A percentile compares a stretch with the other conserved stretches of the same genome.
Evolutionary conservation across 2,113 vertebrate genomes (phyloP).

Genomic region (Dicrurus megarhynchus): DNA sequence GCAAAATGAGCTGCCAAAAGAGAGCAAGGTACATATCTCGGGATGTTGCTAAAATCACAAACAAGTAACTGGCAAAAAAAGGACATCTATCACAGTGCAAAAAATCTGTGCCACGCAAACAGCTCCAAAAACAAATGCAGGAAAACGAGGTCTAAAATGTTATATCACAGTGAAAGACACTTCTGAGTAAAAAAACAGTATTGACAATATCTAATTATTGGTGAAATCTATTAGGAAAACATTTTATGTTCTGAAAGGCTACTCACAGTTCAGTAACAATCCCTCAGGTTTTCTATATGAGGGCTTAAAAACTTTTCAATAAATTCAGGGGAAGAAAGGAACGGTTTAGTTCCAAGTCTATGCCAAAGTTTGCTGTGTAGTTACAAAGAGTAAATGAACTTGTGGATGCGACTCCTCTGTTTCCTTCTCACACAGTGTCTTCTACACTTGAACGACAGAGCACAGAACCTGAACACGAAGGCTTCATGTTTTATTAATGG

Average conservation of each 20-base stretch:
- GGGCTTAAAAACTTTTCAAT: not conserved
- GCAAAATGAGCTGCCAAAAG: not conserved
- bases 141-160: not conserved
- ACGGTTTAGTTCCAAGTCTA: not conserved
- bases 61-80: not conserved
- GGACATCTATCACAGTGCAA: not conserved
- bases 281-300: not conserved
- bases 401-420: constrained; percentile 16
- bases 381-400: constrained; percentile 30
- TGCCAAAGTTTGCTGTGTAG: constrained; percentile 26
- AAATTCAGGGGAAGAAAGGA: not conserved
- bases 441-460: constrained; percentile 46
- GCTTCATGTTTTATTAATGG: constrained; percentile 82
- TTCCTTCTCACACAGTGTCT: constrained; percentile 9
- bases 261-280: not conserved
- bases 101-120: not conserved
- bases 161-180: not conserved
- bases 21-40: fast-evolving
- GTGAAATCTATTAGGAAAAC: not conserved
- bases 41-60: not conserved
- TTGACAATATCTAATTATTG: not conserved
- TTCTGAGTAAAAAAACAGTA: not conserved
- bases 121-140: not conserved
- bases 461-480: constrained; percentile 46
- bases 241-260: not conserved